Evolutionary conservation across 2,797 vertebrate genomes (phyloP).

Genomic region (Thunnus albacares): DNA sequence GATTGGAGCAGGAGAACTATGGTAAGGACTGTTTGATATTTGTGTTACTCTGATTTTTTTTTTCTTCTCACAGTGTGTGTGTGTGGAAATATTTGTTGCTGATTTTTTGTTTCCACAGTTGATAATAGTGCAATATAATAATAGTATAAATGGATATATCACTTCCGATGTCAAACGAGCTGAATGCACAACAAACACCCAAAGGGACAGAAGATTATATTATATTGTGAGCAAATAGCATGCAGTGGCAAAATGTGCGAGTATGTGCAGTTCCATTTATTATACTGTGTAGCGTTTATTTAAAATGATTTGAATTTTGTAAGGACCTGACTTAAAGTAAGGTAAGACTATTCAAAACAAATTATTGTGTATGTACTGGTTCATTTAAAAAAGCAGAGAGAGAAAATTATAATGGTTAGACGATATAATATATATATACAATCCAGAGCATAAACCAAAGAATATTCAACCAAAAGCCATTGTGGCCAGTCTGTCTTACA

Average conservation of each 20-base stretch:
- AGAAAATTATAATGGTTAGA: neutral
- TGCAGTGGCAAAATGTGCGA: too few species aligned
- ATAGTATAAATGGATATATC: neutral
- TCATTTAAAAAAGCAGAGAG: neutral
- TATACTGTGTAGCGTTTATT: neutral
- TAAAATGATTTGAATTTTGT: neutral
- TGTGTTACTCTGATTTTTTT: neutral
- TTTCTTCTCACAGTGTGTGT: neutral
- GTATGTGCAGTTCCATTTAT: too few species aligned
- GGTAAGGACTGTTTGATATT: neutral
- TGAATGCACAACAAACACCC: too few species aligned
- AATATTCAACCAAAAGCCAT: constrained; percentile 18
- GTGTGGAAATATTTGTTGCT: neutral
- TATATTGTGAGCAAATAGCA: too few species aligned
- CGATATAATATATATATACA: constrained; percentile 15
- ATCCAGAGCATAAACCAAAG: neutral
- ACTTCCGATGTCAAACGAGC: neutral
- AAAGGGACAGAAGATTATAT: too few species aligned
- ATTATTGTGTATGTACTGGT: neutral
- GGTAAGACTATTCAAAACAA: neutral
- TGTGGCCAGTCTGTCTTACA: constrained; percentile 4
- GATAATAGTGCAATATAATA: too few species aligned
- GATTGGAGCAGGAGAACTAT: constrained; percentile 2
- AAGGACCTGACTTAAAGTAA: neutral
- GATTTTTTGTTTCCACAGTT: neutral